phyloP scores from a whole-genome alignment of 2,113 vertebrate genomes.

The Thinocorus orbignyianus region DNA sequence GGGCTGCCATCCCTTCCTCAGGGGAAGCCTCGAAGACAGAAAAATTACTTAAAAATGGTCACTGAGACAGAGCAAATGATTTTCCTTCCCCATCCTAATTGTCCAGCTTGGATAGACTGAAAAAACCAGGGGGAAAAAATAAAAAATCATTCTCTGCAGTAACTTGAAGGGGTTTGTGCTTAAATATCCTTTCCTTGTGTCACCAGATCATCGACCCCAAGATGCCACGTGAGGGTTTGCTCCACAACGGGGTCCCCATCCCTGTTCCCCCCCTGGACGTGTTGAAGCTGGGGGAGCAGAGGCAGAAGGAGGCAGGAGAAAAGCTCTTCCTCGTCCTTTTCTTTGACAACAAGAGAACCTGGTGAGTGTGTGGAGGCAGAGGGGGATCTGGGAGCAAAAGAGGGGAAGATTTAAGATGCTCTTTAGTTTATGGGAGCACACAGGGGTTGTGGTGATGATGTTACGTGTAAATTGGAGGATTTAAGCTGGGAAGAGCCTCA shows the following conservation, averaged over 20 bases:
- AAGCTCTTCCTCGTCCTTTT: slow-evolving; percentile 97
- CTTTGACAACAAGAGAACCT: slow-evolving; percentile 99
- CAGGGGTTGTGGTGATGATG: not conserved
- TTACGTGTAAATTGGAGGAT: not conserved
- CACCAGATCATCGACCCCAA: slow-evolving; percentile 93
- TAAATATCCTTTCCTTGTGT: not conserved
- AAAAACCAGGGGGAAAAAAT: not conserved
- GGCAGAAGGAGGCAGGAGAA: slow-evolving; percentile 87
- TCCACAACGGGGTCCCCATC: slow-evolving; percentile 97
- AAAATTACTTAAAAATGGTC: not conserved
- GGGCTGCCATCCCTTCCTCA: not conserved
- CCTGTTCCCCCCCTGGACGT: slow-evolving; percentile 95
- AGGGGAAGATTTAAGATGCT: not conserved
- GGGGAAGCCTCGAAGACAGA: not conserved
- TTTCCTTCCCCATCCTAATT: not conserved
- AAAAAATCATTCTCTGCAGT: not conserved
- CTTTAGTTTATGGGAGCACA: not conserved
- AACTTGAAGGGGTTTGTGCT: not conserved
- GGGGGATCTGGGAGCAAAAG: not conserved
- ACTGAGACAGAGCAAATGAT: not conserved
- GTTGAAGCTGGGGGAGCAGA: slow-evolving; percentile 89
- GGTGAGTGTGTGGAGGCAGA: slow-evolving; percentile 77
- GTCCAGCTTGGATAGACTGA: not conserved
- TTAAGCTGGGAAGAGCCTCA: not conserved
- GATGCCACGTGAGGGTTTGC: slow-evolving; percentile 93